phyloP scores from a whole-genome alignment of 2,113 vertebrate genomes.

The Microtus pennsylvanicus region DNA sequence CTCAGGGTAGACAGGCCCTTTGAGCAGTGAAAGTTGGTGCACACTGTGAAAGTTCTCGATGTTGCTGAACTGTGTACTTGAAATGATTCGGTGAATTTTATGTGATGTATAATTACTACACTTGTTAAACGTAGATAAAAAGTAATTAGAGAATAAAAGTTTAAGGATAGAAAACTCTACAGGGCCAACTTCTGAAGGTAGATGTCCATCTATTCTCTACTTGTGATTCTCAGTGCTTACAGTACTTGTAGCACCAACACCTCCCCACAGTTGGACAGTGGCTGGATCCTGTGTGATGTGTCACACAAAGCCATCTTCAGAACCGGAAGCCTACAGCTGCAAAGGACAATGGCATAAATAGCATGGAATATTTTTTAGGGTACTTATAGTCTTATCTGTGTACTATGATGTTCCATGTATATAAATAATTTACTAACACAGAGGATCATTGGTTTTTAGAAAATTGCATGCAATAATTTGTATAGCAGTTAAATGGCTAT shows the following conservation, averaged over 20 bases:
- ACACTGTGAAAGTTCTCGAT: neutral
- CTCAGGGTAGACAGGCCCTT: neutral
- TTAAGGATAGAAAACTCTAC: neutral
- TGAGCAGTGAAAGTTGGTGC: too few relatives aligned
- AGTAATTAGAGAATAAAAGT: neutral
- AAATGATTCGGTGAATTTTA: neutral
- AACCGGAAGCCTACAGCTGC: neutral
- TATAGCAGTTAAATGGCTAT: neutral
- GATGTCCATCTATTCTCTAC: neutral
- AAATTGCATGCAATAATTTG: conserved; percentile 15
- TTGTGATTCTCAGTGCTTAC: neutral
- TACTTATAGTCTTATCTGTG: neutral
- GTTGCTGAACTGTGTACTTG: neutral
- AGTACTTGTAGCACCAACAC: neutral
- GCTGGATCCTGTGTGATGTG: neutral
- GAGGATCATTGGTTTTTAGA: neutral
- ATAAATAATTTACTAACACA: neutral
- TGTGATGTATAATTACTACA: neutral
- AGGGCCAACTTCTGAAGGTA: neutral
- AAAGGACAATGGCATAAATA: neutral
- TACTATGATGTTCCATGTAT: neutral
- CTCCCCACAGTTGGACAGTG: neutral
- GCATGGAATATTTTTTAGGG: neutral
- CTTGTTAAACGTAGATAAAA: neutral
- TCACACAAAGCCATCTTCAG: neutral